Conservation (phyloP, 2,888 invertebrate genomes). For the Dorcus hopei region DNA sequence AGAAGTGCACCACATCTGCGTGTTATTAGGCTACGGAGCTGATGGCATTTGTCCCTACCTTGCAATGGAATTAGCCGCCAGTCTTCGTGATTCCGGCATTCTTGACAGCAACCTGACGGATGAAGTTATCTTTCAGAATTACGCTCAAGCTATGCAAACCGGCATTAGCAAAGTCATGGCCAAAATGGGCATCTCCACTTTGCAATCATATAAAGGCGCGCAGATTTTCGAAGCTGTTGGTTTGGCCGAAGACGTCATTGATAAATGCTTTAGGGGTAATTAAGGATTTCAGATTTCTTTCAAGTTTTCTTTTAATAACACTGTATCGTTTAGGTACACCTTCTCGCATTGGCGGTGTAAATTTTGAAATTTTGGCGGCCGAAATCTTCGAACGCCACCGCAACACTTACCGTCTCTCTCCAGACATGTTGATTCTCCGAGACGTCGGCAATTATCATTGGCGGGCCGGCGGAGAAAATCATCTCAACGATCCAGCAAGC, state of each 20-base stretch:
- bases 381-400: constrained; percentile 82
- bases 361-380: constrained; percentile 79
- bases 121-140: constrained; percentile 78
- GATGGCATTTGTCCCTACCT: constrained; percentile 98
- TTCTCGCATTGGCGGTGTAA: constrained; percentile 81
- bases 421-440: constrained; percentile 71
- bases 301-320: not conserved
- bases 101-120: constrained; percentile 75
- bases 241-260: constrained; percentile 84
- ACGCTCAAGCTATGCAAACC: constrained; percentile 71
- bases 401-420: constrained; percentile 66
- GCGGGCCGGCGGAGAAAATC: constrained; percentile 96
- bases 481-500: constrained; percentile 89
- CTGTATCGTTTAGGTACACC: constrained; percentile 52
- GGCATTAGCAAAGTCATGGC: constrained; percentile 83
- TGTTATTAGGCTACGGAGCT: constrained; percentile 92
- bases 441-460: constrained; percentile 93
- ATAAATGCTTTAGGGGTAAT: constrained; percentile 80
- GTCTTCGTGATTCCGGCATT: constrained; percentile 82
- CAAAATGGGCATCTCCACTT: constrained; percentile 98
- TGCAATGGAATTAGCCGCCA: constrained; percentile 88
- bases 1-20: constrained; percentile 95
- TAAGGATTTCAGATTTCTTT: not conserved
- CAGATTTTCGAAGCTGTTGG: constrained; percentile 99
- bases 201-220: constrained; percentile 98